These are phyloP conservation scores for Platorchestia sp. DNA, from an alignment of 1,140 invertebrate genomes.

Conservation along the genomic window DNA sequence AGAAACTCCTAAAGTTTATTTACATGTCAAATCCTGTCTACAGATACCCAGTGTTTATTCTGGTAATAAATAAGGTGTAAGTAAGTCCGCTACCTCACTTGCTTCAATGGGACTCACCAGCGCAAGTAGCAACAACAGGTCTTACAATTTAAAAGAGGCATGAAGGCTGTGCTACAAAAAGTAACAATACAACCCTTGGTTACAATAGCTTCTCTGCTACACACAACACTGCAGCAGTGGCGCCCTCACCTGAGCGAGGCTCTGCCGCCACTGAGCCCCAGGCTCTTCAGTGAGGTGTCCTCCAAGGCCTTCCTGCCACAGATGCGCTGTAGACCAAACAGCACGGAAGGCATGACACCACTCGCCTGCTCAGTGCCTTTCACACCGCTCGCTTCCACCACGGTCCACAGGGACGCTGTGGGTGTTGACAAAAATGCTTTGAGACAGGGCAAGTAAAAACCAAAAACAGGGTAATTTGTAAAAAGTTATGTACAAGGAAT, in stretches of 20 bases:
- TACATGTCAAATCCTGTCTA: too few relatives aligned
- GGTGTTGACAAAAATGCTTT: not conserved
- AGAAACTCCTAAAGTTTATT: too few relatives aligned
- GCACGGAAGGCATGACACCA: not conserved
- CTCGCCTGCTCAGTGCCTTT: not conserved
- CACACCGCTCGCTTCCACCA: not conserved
- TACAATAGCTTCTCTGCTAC: not conserved
- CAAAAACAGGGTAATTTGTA: too few relatives aligned
- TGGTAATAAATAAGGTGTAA: too few relatives aligned
- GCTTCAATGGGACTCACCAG: not conserved
- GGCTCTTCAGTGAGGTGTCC: slow-evolving; percentile 16
- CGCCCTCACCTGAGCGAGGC: not conserved
- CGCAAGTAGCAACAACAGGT: not conserved
- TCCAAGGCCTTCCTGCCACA: not conserved
- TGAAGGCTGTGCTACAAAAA: not conserved
- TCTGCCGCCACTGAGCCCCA: slow-evolving; percentile 24
- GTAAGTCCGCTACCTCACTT: not conserved
- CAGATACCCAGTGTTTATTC: too few relatives aligned
- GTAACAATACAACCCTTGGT: not conserved
- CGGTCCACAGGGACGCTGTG: slow-evolving; percentile 13
- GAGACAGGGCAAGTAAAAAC: too few relatives aligned
- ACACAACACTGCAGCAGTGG: not conserved
- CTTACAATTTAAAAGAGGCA: not conserved
- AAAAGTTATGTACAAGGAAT: too few relatives aligned
- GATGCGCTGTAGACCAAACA: not conserved